Base-by-base conservation (phyloP, 2,888 invertebrate species). In the Sthenelais limicola region DNA sequence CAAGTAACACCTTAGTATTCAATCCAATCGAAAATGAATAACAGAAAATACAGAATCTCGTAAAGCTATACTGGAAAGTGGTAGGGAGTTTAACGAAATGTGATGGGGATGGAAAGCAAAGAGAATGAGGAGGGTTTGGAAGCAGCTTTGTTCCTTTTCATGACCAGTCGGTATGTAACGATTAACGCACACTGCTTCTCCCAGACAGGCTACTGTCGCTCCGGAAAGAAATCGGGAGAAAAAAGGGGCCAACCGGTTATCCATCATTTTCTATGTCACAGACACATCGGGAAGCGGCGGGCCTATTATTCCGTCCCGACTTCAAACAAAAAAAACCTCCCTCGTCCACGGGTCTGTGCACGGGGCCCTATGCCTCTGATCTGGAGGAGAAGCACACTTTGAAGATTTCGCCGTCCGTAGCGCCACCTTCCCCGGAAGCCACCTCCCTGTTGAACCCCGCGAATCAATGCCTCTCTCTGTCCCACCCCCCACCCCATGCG, bases 261-360 rank as follows among this genome's bases (percentile, higher is more conserved):
- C 56, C 56, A 56, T 56, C 56, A 56, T 56, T 4, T 24, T 32
- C 28, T 33, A 18, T 56, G 56, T 56, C 32, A 32, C 56, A 56
- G 56, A 56, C 56, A 33, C 56, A 56, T 56, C 56, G 32, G 33
- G 56, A 32, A 18, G 26, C 28, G 5, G 12, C 56, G 32, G 32
- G 18, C 30, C 56, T 56, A 56, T 56, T 56, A 56, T 56, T 56
- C 56, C 56, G 30, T 56, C 56, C 56, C 3, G 30, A 56, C 56
- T 56, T 56, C 56, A 56, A 56, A 56, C 56, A 56, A 56, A 56
- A 56, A 56, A n/a, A n/a, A n/a, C n/a, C n/a, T 33, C 56, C 56
- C 18, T 3, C 56, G 56, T 56, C 56, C 56, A 56, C 56, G 28
- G 33, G 30, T n/a, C 56, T 24, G 5, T 15, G 21, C 32, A 12